Base-by-base conservation (phyloP, 92 coral and sea anemone species). In the Umimayanthus chanpuru region DNA sequence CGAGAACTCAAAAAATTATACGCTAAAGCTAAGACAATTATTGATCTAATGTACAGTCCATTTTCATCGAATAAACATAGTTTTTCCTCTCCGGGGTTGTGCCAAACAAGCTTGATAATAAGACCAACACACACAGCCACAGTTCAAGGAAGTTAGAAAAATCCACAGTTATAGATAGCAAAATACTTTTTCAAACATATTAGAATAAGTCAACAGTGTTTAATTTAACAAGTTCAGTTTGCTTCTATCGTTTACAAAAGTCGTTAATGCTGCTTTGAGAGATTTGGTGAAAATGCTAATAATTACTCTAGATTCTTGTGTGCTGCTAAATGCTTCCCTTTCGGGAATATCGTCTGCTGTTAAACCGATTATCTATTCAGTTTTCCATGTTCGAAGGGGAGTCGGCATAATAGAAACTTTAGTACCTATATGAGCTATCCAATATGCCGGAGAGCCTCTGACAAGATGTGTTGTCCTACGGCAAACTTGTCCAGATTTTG, bases 141-240 rank as follows among this genome's bases (percentile, higher is more conserved):
- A 38, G 36, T 10, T 6, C 18, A 28, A 81, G 49, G 73, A 82
- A 65, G 44, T 23, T 41, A 36, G 16, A 7, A 5, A 81, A 36
- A 41, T 25, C 39, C 11, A 9, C 40, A 68, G 39, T 66, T 77
- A 25, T n/a, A 18, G 61, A 66, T 66, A 41, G 43, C 86, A 21
- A 66, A 47, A 53, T 67, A 23, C 40, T 68, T 82, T 26, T 66
- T 82, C 61, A 82, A 32, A 49, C 41, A 83, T n/a, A n/a, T 29
- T 41, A 83, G 26, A 28, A 83, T 32, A 70, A 83, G 77, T 83
- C 77, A 83, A 83, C 66, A 83, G n/a, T 68, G 9, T 83, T 82
- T 82, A 68, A 43, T 15, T 82, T 64, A 67, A 66, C 40, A 28
- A 41, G 75, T 43, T n/a, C 66, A 41, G 75, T 43, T n/a, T 81